Evolutionary conservation across 2,797 vertebrate genomes (phyloP), one percentile per base, ranked within the genome.

Genomic region (Hafferia zeledoni): DNA sequence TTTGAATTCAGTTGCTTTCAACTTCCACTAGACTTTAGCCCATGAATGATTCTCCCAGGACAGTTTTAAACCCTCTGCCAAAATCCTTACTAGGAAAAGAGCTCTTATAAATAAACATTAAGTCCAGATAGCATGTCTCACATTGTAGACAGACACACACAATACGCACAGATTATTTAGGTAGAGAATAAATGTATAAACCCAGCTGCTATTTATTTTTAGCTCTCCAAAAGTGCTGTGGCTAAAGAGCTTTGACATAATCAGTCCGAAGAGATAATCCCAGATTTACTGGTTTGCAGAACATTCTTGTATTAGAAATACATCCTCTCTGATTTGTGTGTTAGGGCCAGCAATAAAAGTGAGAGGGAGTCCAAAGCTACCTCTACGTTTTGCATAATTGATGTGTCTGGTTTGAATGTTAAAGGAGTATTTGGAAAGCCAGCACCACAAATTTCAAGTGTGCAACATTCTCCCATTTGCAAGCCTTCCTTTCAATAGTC

Each of bases 191-290:
- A 83, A 94, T 78, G 87, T 71, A 87, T 55, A 96, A 83, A 12
- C 37, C 70, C 60, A n/a, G 23, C 86, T 5, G 37, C 57, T 64
- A 28, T 96, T 96, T 96, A 94, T 94, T 97, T 98, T 97, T 97
- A 96, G 96, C 86, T 85, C 79, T 95, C 91, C 63, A 92, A 94
- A 97, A 95, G 91, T 95, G 95, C 77, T 93, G 93, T 94, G 91
- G 94, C 95, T 97, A 96, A 97, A 97, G 94, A 96, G 96, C 96
- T 98, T 97, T 97, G 97, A 97, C 97, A 97, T 97, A 97, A 98
- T 97, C 97, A 83, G 94, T 97, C 87, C 63, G 33, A 97, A 79
- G 92, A 97, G 96, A 97, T 98, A 98, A 97, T 97, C 96, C 96
- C 94, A 96, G 97, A 97, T 98, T 97, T 97, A 96, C 90, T 96